These are phyloP conservation scores for Pseudomyrmex dendroicus DNA, from an alignment of 1,140 invertebrate species.

Conservation along the genomic window DNA sequence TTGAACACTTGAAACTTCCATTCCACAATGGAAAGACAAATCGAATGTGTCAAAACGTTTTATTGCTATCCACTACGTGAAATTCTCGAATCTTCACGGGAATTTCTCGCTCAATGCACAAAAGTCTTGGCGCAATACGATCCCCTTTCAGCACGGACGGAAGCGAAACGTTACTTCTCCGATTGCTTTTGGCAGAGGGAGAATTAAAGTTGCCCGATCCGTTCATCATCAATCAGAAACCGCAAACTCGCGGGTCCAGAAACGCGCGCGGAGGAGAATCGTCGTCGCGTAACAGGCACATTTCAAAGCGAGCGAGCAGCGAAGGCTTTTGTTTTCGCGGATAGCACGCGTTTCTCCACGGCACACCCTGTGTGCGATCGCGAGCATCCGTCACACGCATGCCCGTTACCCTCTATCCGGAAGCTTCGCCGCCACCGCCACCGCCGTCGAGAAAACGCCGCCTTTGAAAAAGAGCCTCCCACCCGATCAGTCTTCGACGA, in stretches of 20 bases:
- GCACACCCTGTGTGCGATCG: conserved; percentile 67
- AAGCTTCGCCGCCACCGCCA: conserved; percentile 65
- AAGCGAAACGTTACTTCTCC: conserved; percentile 32
- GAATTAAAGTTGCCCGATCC: conserved; percentile 38
- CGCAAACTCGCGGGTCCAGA: background rate
- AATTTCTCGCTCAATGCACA: conserved; percentile 4
- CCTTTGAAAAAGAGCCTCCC: conserved; percentile 70
- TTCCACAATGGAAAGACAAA: background rate
- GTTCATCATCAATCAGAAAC: conserved; percentile 21
- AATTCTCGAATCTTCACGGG: conserved; percentile 5
- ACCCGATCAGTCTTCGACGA: conserved; percentile 70
- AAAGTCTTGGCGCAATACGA: conserved; percentile 12
- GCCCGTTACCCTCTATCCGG: conserved; percentile 70
- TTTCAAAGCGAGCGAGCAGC: conserved; percentile 33
- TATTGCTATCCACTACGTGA: background rate
- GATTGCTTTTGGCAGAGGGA: conserved; percentile 12
- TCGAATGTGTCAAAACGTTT: conserved; percentile 8
- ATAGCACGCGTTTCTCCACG: conserved; percentile 40
- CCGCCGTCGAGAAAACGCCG: conserved; percentile 66
- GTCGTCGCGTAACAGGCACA: background rate
- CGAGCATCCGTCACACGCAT: conserved; percentile 66
- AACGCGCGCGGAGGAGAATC: background rate
- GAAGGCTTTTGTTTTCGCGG: conserved; percentile 32
- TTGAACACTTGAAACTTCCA: too few species aligned
- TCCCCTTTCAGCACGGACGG: background rate